phyloP scores from a whole-genome alignment of 2,113 vertebrate species.

The Henicopernis longicauda region DNA sequence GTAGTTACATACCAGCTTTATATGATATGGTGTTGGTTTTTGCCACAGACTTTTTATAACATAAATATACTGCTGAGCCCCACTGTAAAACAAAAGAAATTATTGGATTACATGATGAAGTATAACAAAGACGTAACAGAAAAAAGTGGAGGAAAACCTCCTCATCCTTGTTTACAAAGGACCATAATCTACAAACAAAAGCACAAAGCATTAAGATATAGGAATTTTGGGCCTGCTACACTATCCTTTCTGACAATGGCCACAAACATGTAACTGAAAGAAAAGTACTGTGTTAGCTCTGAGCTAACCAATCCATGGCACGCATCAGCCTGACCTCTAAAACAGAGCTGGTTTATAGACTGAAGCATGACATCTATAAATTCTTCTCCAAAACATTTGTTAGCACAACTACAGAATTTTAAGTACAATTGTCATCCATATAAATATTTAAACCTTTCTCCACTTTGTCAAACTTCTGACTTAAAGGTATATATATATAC shows the following conservation, averaged over 20 bases:
- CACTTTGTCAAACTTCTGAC: not conserved
- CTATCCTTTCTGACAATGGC: not conserved
- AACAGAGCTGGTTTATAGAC: not conserved
- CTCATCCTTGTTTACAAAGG: not conserved
- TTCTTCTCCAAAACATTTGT: not conserved
- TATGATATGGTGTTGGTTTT: slow-evolving; percentile 96
- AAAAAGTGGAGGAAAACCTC: not conserved
- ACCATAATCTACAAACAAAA: not conserved
- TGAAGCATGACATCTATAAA: not conserved
- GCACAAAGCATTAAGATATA: not conserved
- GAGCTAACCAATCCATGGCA: not conserved
- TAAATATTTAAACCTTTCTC: not conserved
- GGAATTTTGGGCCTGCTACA: not conserved
- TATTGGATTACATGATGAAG: not conserved
- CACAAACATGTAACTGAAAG: not conserved
- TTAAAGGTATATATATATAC: not conserved
- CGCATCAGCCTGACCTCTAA: too few relatives aligned
- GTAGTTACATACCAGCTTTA: slow-evolving; percentile 89
- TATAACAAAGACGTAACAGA: not conserved
- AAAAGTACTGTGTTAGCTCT: not conserved
- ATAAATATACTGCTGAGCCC: slow-evolving; percentile 95
- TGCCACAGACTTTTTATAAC: slow-evolving; percentile 98
- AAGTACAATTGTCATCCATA: not conserved
- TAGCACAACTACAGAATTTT: not conserved
- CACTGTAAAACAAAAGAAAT: slow-evolving; percentile 77